A percentile compares a stretch with the other conserved stretches of the same genome.
Conservation (phyloP, 1,140 invertebrate species). For the Drosophila athabasca region DNA sequence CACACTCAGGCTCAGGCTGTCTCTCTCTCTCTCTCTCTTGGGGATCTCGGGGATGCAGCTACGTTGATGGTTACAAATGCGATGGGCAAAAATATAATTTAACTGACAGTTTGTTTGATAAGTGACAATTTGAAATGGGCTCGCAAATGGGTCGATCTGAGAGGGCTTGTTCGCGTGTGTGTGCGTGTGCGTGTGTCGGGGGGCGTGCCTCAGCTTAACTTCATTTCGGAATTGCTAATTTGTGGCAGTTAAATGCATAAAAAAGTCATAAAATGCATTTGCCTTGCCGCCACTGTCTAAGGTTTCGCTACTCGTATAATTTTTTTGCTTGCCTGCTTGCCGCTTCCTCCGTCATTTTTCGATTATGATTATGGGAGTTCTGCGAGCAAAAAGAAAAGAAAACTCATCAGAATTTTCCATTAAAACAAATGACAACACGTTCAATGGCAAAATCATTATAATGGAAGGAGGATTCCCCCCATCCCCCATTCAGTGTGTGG, state of each 20-base stretch:
- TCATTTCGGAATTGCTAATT: conserved; percentile 58
- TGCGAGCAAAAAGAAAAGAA: conserved; percentile 41
- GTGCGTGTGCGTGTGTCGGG: conserved; percentile 4
- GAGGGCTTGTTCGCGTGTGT: neutral
- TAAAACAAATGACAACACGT: conserved; percentile 75
- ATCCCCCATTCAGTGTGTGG: conserved; percentile 1
- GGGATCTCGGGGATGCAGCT: conserved; percentile 19
- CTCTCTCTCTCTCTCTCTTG: conserved; percentile 10
- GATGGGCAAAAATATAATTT: conserved; percentile 68
- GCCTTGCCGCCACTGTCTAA: conserved; percentile 34
- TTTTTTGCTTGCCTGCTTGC: conserved; percentile 6
- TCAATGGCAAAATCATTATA: conserved; percentile 65
- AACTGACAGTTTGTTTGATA: conserved; percentile 68
- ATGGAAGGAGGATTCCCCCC: conserved; percentile 20
- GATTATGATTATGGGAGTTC: conserved; percentile 57
- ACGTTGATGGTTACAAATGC: conserved; percentile 46
- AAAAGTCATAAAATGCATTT: conserved; percentile 74
- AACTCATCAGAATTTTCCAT: conserved; percentile 67
- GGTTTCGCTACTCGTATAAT: neutral
- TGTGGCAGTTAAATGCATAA: conserved; percentile 53
- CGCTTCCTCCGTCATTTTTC: conserved; percentile 1
- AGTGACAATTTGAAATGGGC: conserved; percentile 62
- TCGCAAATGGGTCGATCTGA: neutral
- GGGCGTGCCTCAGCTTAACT: conserved; percentile 15
- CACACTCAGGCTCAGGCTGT: neutral